Conservation (phyloP, 2,888 invertebrate genomes). For the Andrena flavipes region DNA sequence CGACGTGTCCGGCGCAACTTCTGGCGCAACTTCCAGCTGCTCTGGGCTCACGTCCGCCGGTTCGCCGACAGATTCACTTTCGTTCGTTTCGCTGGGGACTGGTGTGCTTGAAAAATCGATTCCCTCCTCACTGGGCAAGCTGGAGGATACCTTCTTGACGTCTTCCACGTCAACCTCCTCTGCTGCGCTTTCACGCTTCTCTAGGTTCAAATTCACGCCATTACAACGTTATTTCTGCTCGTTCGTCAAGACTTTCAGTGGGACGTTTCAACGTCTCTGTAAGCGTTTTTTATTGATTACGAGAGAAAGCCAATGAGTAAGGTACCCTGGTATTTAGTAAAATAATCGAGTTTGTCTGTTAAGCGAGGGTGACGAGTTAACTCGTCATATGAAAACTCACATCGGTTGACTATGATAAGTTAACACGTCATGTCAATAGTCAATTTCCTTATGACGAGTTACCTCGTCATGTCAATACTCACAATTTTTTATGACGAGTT, state of each 20-base stretch:
- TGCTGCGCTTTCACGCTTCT: background rate
- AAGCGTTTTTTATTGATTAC: too few species aligned
- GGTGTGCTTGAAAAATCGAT: background rate
- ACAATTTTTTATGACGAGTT: too few species aligned
- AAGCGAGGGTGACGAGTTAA: too few species aligned
- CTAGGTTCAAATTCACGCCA: constrained; percentile 28
- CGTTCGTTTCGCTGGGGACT: background rate
- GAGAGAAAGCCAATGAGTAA: too few species aligned
- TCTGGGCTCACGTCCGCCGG: background rate
- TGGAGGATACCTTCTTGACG: background rate
- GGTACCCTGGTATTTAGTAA: too few species aligned
- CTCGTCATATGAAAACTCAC: too few species aligned
- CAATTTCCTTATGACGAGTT: too few species aligned
- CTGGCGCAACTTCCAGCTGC: too few species aligned
- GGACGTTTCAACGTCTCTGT: background rate
- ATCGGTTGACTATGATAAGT: too few species aligned
- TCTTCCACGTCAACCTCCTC: background rate
- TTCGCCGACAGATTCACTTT: background rate
- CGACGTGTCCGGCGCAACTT: background rate
- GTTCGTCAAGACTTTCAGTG: background rate
- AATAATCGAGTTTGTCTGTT: too few species aligned
- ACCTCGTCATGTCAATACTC: too few species aligned
- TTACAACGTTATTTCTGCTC: background rate
- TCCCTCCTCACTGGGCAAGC: background rate
- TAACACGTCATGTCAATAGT: too few species aligned